phyloP scores from a whole-genome alignment of 2,797 vertebrate species.

The Manis pentadactyla region DNA sequence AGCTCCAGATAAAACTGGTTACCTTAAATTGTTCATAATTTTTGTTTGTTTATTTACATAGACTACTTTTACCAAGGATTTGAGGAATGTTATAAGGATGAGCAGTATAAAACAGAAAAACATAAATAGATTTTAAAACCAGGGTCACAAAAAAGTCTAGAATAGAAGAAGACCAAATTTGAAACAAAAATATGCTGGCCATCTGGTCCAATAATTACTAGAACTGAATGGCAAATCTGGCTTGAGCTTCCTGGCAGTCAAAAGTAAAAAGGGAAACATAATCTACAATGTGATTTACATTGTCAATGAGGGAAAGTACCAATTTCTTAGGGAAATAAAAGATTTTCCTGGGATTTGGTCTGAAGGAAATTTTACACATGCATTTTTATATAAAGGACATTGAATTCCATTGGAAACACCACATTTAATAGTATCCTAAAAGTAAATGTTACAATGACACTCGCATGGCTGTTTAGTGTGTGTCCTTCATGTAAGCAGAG shows the following conservation, averaged over 20 bases:
- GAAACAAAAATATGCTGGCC: not conserved
- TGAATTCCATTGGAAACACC: not conserved
- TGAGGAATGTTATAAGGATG: not conserved
- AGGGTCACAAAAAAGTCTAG: not conserved
- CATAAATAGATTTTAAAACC: not conserved
- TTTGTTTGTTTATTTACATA: not conserved
- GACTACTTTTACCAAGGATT: not conserved
- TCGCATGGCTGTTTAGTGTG: not conserved
- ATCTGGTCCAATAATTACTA: not conserved
- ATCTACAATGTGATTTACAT: not conserved
- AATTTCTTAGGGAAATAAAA: not conserved
- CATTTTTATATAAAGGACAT: not conserved
- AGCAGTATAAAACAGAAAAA: not conserved
- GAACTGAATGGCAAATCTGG: not conserved
- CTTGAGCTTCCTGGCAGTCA: not conserved
- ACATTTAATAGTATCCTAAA: not conserved
- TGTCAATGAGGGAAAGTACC: not conserved
- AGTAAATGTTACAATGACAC: not conserved
- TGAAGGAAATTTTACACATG: not conserved
- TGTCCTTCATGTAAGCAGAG: not conserved
- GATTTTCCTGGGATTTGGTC: not conserved
- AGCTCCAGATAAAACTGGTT: not conserved
- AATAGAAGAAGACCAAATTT: not conserved
- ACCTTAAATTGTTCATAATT: not conserved
- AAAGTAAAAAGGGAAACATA: not conserved